phyloP scores from a whole-genome alignment of 2,113 vertebrate species.

The Poicephalus meyeri region DNA sequence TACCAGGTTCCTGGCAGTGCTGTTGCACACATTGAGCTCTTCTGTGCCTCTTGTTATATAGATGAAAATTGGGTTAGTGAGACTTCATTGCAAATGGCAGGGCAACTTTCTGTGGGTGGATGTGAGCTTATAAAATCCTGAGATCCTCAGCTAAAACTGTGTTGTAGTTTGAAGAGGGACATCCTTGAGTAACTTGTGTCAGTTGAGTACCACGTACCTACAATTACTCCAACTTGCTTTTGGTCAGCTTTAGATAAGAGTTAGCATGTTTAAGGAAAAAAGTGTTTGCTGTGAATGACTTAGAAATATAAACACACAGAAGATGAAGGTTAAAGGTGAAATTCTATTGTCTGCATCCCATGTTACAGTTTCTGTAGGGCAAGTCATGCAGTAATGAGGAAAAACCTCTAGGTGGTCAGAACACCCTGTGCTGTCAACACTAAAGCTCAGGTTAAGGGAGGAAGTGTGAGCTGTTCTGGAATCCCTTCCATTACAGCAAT shows the following conservation, averaged over 20 bases:
- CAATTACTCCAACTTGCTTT: not conserved
- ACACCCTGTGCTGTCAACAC: not conserved
- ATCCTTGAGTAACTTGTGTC: not conserved
- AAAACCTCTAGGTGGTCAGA: not conserved
- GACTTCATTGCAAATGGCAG: not conserved
- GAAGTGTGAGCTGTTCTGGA: not conserved
- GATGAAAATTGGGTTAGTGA: not conserved
- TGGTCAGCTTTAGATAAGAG: not conserved
- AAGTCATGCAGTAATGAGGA: not conserved
- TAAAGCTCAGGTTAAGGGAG: not conserved
- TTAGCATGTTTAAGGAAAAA: not conserved
- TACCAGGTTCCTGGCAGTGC: not conserved
- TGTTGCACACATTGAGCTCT: not conserved
- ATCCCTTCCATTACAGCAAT: not conserved
- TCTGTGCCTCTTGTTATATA: not conserved
- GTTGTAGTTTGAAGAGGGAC: not conserved
- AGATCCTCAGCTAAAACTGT: not conserved
- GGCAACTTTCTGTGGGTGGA: not conserved
- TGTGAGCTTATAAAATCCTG: not conserved
- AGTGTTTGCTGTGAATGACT: not conserved
- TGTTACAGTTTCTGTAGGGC: not conserved
- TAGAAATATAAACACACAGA: not conserved
- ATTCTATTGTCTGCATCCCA: not conserved
- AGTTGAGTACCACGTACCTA: fast-evolving
- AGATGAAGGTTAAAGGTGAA: not conserved